Percentiles rank a stretch among this genome's conserved stretches.
Conservation (phyloP, 2,113 vertebrate species). For the Lamprologus sp. region DNA sequence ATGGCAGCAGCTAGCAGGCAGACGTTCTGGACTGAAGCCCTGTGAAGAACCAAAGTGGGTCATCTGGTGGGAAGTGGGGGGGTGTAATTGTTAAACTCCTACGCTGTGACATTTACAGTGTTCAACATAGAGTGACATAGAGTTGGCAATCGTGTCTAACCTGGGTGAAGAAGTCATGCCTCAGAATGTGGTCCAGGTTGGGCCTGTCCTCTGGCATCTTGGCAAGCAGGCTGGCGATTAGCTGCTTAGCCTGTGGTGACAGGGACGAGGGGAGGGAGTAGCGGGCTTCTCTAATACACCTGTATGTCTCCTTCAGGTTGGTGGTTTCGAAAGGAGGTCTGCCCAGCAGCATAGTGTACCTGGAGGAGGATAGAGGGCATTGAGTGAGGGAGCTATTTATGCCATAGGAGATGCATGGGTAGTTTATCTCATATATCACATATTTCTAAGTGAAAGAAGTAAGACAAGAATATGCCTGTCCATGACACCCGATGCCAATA, state of each 20-base stretch:
- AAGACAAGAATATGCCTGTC: background rate
- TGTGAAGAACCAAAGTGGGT: constrained; percentile 54
- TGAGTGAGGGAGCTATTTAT: background rate
- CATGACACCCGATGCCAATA: background rate
- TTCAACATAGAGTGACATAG: background rate
- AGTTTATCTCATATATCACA: background rate
- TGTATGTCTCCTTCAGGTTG: constrained; percentile 95
- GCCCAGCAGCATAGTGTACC: constrained; percentile 96
- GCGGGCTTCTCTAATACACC: constrained; percentile 91
- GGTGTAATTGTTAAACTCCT: background rate
- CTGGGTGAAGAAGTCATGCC: constrained; percentile 92
- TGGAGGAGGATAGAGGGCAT: constrained; percentile 26
- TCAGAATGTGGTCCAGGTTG: constrained; percentile 86
- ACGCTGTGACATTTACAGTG: background rate
- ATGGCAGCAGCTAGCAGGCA: constrained; percentile 89
- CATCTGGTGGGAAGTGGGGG: background rate
- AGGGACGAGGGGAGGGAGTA: constrained; percentile 89
- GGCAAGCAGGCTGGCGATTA: constrained; percentile 88
- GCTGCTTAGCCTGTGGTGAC: constrained; percentile 83
- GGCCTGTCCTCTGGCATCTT: constrained; percentile 90
- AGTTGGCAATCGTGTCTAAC: constrained; percentile 56
- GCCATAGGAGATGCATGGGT: background rate
- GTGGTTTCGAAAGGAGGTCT: constrained; percentile 96
- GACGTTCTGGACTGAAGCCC: constrained; percentile 94
- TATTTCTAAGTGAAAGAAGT: background rate